Percentiles rank a stretch among this genome's conserved stretches.
phyloP scores from a whole-genome alignment of 23 tunicate genomes.

The Diplosoma virens region DNA sequence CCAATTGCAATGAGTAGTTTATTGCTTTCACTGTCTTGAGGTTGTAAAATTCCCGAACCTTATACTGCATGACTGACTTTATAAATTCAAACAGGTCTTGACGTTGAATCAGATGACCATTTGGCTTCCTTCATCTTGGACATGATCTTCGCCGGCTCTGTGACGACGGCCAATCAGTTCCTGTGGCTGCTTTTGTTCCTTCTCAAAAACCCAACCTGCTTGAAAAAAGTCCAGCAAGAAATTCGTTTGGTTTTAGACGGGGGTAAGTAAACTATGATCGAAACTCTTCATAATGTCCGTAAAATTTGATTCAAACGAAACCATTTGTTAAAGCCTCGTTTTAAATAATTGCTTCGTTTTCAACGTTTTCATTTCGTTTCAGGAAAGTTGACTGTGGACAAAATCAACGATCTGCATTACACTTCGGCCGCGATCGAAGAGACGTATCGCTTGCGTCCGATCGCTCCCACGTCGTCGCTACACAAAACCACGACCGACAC shows the following conservation, averaged over 20 bases:
- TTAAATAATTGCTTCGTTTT: too few species aligned
- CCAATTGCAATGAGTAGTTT: too few species aligned
- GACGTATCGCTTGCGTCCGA: conserved; percentile 62
- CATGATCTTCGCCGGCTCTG: conserved; percentile 58
- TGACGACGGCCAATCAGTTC: conserved; percentile 42
- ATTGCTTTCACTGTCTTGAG: too few species aligned
- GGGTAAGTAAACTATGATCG: too few species aligned
- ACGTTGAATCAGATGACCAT: not conserved
- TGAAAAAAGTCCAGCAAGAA: conserved; percentile 55
- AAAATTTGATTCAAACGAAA: too few species aligned
- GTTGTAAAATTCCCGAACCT: too few species aligned
- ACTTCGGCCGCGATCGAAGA: conserved; percentile 63
- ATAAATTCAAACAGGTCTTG: too few species aligned
- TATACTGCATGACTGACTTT: too few species aligned
- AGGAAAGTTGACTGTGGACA: not conserved
- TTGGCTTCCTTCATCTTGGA: conserved; percentile 44
- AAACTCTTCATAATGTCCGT: too few species aligned
- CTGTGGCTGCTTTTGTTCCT: conserved; percentile 64
- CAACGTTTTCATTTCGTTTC: too few species aligned
- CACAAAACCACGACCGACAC: conserved; percentile 64
- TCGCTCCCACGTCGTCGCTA: conserved; percentile 47
- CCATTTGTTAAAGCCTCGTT: too few species aligned
- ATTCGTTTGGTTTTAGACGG: too few species aligned
- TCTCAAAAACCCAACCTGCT: conserved; percentile 46
- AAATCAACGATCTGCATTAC: conserved; percentile 26